These are phyloP conservation scores for Drosophila macrothrix DNA, from an alignment of 2,888 invertebrate species.

Conservation along the genomic window DNA sequence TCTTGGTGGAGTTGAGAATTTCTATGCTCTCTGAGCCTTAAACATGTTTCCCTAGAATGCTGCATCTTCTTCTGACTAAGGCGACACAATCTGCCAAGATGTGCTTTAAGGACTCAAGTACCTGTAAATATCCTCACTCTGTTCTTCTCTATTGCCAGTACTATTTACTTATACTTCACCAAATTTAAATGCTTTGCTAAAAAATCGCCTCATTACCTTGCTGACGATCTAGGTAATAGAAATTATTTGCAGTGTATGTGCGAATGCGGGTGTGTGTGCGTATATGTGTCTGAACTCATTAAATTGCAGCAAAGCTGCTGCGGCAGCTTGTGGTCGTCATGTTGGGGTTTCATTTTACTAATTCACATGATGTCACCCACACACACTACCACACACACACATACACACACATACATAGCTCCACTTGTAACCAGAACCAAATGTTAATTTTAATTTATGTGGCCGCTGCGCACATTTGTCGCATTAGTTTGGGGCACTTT, in stretches of 20 bases:
- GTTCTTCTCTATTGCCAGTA: not conserved
- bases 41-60: not conserved
- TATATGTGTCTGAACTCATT: constrained; percentile 56
- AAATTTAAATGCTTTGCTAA: not conserved
- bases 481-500: constrained; percentile 75
- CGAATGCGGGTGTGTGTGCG: constrained; percentile 5
- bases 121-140: not conserved
- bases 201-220: not conserved
- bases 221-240: not conserved
- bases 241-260: constrained; percentile 20
- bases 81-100: not conserved
- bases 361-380: constrained; percentile 66
- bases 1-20: not conserved
- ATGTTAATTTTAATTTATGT: constrained; percentile 81
- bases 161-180: not conserved
- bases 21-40: not conserved
- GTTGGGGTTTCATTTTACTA: constrained; percentile 77
- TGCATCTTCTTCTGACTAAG: not conserved
- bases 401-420: constrained; percentile 3
- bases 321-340: constrained; percentile 72
- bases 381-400: constrained; percentile 13
- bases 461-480: constrained; percentile 72
- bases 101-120: not conserved
- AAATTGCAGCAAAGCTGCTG: constrained; percentile 65
- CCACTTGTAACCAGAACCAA: constrained; percentile 41